Evolutionary conservation across 2,888 invertebrate species (phyloP).

Genomic region (Anthrax anthrax): DNA sequence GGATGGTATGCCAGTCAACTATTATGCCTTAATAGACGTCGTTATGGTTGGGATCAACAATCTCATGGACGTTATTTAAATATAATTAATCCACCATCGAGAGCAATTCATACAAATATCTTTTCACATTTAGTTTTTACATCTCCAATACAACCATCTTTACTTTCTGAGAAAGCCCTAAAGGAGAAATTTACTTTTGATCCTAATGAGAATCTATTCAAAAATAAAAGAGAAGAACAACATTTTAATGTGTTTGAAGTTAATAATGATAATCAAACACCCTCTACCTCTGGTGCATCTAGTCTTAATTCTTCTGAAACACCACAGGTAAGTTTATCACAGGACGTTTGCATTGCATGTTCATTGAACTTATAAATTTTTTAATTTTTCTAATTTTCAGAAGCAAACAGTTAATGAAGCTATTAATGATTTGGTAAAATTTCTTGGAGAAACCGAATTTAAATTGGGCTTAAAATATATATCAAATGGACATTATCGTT

Average conservation of each 20-base stretch:
- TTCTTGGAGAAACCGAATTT: conserved; percentile 46
- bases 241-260: conserved; percentile 3
- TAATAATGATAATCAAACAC: conserved; percentile 5
- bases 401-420: conserved; percentile 16
- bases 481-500: conserved; percentile 41
- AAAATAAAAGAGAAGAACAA: background rate
- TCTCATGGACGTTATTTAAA: conserved; percentile 9
- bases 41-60: conserved; percentile 7
- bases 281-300: background rate
- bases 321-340: background rate
- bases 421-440: conserved; percentile 36
- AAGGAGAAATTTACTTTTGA: conserved; percentile 6
- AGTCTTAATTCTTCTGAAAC: background rate
- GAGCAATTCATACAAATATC: conserved; percentile 12
- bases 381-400: background rate
- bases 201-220: background rate
- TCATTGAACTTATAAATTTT: too few relatives aligned
- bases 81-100: conserved; percentile 10
- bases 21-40: conserved; percentile 27
- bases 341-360: background rate
- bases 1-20: conserved; percentile 50
- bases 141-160: conserved; percentile 9
- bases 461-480: conserved; percentile 44
- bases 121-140: conserved; percentile 7
- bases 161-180: conserved; percentile 3